These are phyloP conservation scores for Coleophora deauratella DNA, from an alignment of 2,888 invertebrate genomes.

Conservation along the genomic window DNA sequence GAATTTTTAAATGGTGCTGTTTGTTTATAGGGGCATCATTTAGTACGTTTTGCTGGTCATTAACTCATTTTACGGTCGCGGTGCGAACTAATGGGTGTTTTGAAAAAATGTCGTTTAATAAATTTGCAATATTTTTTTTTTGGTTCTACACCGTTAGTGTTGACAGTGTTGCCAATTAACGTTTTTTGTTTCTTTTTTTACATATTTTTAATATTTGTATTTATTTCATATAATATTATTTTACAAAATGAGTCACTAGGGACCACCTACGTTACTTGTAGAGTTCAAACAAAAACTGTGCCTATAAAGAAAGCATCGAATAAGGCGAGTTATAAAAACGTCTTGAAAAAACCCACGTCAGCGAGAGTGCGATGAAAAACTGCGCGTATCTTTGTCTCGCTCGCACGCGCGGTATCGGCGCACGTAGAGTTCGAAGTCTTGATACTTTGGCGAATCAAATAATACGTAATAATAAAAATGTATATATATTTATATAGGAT, in stretches of 20 bases:
- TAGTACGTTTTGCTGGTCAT: slow-evolving; percentile 11
- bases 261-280: slow-evolving; percentile 43
- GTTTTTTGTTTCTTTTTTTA: too few species aligned
- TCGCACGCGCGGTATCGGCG: slow-evolving; percentile 40
- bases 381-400: slow-evolving; percentile 39
- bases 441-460: slow-evolving; percentile 34
- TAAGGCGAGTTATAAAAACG: slow-evolving; percentile 50
- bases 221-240: too few species aligned
- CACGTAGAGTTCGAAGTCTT: slow-evolving; percentile 27
- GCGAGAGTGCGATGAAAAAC: slow-evolving; percentile 49
- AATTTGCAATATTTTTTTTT: too few species aligned
- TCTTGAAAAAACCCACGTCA: slow-evolving; percentile 38
- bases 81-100: slow-evolving; percentile 4
- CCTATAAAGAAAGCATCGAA: slow-evolving; percentile 40
- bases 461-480: too few species aligned
- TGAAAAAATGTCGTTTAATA: too few species aligned
- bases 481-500: too few species aligned
- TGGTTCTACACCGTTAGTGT: too few species aligned
- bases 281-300: slow-evolving; percentile 33
- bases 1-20: background rate
- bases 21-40: background rate
- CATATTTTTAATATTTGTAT: too few species aligned
- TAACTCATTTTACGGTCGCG: slow-evolving; percentile 38
- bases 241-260: background rate
- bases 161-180: too few species aligned